phyloP scores from a whole-genome alignment of 2,888 invertebrate genomes.

The Melikaiella ostensackeni region DNA sequence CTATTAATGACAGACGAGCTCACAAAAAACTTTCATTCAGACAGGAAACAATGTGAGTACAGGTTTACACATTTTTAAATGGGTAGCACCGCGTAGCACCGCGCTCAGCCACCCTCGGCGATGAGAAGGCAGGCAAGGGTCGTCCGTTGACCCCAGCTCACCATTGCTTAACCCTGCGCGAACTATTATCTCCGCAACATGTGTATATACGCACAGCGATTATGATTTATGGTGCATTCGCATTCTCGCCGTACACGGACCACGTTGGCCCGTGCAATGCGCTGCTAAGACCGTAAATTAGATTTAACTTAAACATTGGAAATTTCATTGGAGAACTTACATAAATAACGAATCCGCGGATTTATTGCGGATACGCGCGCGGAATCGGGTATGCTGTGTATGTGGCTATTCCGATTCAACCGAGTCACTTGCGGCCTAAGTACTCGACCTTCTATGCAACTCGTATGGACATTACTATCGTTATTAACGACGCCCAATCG shows the following conservation, averaged over 20 bases:
- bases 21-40: not conserved
- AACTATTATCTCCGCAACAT: slow-evolving; percentile 73
- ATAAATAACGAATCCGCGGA: slow-evolving; percentile 65
- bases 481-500: slow-evolving; percentile 27
- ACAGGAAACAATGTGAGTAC: slow-evolving; percentile 3
- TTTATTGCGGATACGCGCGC: slow-evolving; percentile 58
- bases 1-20: not conserved
- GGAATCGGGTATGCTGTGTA: slow-evolving; percentile 31
- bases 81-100: not conserved
- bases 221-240: slow-evolving; percentile 71
- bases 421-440: slow-evolving; percentile 16
- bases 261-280: slow-evolving; percentile 27
- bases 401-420: slow-evolving; percentile 43
- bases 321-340: slow-evolving; percentile 70
- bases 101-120: slow-evolving; percentile 55
- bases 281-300: slow-evolving; percentile 70
- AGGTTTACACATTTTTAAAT: slow-evolving; percentile 31
- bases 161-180: slow-evolving; percentile 67
- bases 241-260: slow-evolving; percentile 51
- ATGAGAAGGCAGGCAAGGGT: slow-evolving; percentile 61
- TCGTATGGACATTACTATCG: slow-evolving; percentile 18
- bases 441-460: slow-evolving; percentile 28
- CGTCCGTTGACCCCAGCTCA: slow-evolving; percentile 70
- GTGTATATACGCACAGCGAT: slow-evolving; percentile 66
- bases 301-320: slow-evolving; percentile 74